Base-by-base conservation (phyloP, 2,113 vertebrate species). In the Toxostoma redivivum region DNA sequence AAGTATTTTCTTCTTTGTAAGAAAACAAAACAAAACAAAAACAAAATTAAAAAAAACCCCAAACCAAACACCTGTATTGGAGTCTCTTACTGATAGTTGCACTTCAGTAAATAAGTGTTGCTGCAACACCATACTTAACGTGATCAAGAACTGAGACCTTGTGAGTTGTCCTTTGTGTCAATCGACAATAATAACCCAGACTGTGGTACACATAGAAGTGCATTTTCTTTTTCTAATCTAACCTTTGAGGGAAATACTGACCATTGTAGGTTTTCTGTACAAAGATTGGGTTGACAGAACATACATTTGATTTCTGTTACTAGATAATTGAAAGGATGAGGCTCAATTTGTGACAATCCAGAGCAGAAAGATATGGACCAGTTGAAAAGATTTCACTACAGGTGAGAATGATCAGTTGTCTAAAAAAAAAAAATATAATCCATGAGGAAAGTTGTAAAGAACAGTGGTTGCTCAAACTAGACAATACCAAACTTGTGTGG, bases 301-400 rank as follows among this genome's bases (percentile, higher is more conserved):
- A 66, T 44, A 7, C 14, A 33, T 91, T 94, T 91, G 65, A 86
- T 89, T 94, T 95, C 77, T 91, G 60, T 62, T 89, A 40, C 71
- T 71, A 65, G 72, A 74, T 86, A 94, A 86, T 62, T 86, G 86
- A 88, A 94, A 84, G 88, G 72, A 67, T 89, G 57, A 86, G 51
- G 42, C 47, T 94, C 82, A 77, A n/a, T 40, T 95, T 9, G 15
- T 86, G 83, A 77, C 64, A 91, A 47, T 50, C 31, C 42, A 66
- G 64, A 73, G 42, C 18, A 77, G 56, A 66, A 94, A 77, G 40
- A 79, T 37, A 27, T 45, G 44, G 51, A 56, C 54, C 30, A 16
- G 44, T 35, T 90, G 50, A 84, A 83, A 86, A 84, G 81, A 66
- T 35, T 80, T 95, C 91, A 73, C 77, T 86, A 48, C 77, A 89